phyloP scores from a whole-genome alignment of 1,140 invertebrate genomes.

The Melipona quadrifasciata region DNA sequence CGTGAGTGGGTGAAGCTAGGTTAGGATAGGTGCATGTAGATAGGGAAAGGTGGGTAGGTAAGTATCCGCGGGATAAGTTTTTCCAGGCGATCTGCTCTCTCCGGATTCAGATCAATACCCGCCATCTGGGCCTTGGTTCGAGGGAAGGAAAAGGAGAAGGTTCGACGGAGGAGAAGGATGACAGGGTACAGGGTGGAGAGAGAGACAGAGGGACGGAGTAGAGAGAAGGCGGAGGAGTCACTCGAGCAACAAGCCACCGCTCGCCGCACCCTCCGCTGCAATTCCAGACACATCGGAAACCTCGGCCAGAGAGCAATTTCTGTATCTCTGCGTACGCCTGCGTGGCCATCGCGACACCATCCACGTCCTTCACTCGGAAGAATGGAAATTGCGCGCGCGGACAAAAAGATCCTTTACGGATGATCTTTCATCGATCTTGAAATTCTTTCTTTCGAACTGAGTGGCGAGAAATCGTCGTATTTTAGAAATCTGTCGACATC shows the following conservation, averaged over 20 bases:
- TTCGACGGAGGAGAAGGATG: slow-evolving; percentile 43
- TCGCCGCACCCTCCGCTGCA: slow-evolving; percentile 69
- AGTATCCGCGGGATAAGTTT: slow-evolving; percentile 75
- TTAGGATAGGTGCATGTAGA: slow-evolving; percentile 59
- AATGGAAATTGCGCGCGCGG: not conserved
- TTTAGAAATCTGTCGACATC: not conserved
- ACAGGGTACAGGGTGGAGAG: slow-evolving; percentile 1
- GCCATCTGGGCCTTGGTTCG: slow-evolving; percentile 74
- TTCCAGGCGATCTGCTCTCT: slow-evolving; percentile 79
- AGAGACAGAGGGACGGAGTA: slow-evolving; percentile 25
- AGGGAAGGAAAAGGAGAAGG: slow-evolving; percentile 63
- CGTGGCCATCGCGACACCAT: slow-evolving; percentile 21
- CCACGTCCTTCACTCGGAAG: not conserved
- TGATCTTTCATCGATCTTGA: not conserved
- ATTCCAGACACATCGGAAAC: slow-evolving; percentile 70
- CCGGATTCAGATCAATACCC: slow-evolving; percentile 81
- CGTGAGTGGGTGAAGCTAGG: slow-evolving; percentile 63
- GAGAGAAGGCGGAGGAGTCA: slow-evolving; percentile 73
- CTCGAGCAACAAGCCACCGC: slow-evolving; percentile 79
- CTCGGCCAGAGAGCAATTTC: slow-evolving; percentile 65
- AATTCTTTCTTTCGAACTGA: too few species aligned
- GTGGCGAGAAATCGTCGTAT: not conserved
- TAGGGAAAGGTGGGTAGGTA: slow-evolving; percentile 56
- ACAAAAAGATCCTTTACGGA: not conserved
- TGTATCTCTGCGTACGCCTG: slow-evolving; percentile 56